Percentiles rank a stretch among this genome's conserved stretches.
These are phyloP conservation scores for Prochilodus magdalenae DNA, from an alignment of 2,113 vertebrate genomes.

Conservation along the genomic window DNA sequence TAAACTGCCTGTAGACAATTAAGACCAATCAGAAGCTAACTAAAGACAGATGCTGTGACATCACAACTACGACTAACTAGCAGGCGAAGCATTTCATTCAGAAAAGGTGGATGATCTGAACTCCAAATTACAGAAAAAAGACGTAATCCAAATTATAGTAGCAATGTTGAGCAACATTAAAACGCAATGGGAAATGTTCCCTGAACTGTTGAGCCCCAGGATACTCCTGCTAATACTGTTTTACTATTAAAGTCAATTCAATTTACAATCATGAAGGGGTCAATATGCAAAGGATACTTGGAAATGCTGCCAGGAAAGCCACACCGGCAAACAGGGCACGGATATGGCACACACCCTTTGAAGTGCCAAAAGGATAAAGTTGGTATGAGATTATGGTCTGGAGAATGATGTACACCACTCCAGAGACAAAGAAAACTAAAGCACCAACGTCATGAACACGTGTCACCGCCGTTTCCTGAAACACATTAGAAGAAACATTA, in stretches of 20 bases:
- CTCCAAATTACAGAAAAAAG: no score
- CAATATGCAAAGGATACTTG: constrained; percentile 89
- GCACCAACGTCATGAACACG: constrained; percentile 85
- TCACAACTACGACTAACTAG: no score
- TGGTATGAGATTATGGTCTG: constrained; percentile 83
- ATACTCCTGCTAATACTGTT: no score
- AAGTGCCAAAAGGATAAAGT: constrained; percentile 77
- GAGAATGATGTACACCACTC: constrained; percentile 81
- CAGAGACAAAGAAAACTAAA: constrained; percentile 83
- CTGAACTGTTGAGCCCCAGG: no score
- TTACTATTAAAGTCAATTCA: neutral
- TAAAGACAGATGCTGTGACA: no score
- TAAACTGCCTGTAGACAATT: no score
- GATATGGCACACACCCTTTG: constrained; percentile 62
- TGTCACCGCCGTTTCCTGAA: constrained; percentile 81
- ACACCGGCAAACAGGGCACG: constrained; percentile 77
- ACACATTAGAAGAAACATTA: neutral
- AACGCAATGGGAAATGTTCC: no score
- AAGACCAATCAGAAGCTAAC: no score
- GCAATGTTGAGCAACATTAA: no score
- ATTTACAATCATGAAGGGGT: neutral
- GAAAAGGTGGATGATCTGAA: no score
- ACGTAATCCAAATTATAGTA: no score
- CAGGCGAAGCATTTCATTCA: no score
- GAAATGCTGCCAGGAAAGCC: constrained; percentile 77